Conservation (phyloP, 2,797 vertebrate species). For the Coluber constrictor region DNA sequence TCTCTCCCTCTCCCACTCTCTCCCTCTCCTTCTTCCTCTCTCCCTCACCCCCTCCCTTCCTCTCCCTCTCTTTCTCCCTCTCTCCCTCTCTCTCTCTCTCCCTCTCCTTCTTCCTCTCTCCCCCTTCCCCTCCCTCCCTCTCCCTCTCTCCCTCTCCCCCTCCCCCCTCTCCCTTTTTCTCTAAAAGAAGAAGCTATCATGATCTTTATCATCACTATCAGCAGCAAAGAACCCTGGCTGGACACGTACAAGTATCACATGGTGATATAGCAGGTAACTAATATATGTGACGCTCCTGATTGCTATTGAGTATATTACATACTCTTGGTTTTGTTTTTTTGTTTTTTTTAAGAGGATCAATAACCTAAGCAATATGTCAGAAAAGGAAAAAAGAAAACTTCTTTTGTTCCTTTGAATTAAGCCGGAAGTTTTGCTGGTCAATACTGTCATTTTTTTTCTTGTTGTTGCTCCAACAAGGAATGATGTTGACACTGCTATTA, state of each 20-base stretch:
- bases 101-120: no score
- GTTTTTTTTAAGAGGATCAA: conserved; percentile 18
- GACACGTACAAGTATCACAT: not conserved
- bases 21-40: no score
- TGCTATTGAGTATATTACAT: not conserved
- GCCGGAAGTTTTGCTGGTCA: not conserved
- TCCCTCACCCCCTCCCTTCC: no score
- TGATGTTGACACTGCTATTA: not conserved
- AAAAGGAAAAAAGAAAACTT: not conserved
- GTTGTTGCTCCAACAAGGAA: not conserved
- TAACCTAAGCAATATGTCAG: conserved; percentile 8
- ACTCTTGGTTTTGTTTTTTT: not conserved
- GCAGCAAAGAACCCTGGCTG: not conserved
- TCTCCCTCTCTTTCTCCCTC: no score
- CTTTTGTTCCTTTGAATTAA: not conserved
- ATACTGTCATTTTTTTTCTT: not conserved
- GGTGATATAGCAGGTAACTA: conserved; percentile 11
- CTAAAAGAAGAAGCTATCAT: not conserved
- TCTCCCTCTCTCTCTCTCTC: no score
- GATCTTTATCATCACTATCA: not conserved
- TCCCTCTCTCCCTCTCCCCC: rapidly evolving
- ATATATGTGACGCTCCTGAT: not conserved
- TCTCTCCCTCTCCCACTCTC: no score
- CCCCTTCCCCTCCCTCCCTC: rapidly evolving
- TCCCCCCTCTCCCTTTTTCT: not conserved